phyloP scores from a whole-genome alignment of 2,888 invertebrate genomes.

The Ptychoptera albimana region DNA sequence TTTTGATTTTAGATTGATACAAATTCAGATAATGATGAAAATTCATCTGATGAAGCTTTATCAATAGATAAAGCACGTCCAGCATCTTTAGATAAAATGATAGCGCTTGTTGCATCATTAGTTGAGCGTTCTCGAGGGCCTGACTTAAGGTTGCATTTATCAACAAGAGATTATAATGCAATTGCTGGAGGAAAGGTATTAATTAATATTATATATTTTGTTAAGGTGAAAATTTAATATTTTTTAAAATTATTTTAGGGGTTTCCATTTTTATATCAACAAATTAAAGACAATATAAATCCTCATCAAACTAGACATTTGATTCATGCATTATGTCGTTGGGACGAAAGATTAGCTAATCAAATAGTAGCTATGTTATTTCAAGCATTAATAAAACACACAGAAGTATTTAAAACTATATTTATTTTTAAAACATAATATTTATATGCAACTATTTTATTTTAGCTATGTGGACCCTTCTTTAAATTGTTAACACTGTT shows the following conservation, averaged over 20 bases:
- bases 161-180: slow-evolving; percentile 63
- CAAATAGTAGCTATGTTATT: slow-evolving; percentile 84
- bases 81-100: slow-evolving; percentile 89
- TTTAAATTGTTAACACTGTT: slow-evolving; percentile 80
- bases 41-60: slow-evolving; percentile 36
- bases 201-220: neutral
- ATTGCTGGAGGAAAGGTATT: slow-evolving; percentile 70
- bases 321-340: slow-evolving; percentile 79
- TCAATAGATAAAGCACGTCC: slow-evolving; percentile 61
- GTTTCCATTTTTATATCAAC: slow-evolving; percentile 86
- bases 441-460: slow-evolving; percentile 27
- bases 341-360: slow-evolving; percentile 78
- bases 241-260: slow-evolving; percentile 41
- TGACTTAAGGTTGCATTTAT: slow-evolving; percentile 55
- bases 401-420: slow-evolving; percentile 43
- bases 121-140: slow-evolving; percentile 77
- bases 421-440: slow-evolving; percentile 9
- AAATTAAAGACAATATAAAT: slow-evolving; percentile 86
- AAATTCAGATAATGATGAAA: slow-evolving; percentile 31
- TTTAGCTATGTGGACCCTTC: slow-evolving; percentile 62
- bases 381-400: slow-evolving; percentile 76
- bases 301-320: slow-evolving; percentile 80
- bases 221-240: slow-evolving; percentile 3
- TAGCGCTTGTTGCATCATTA: slow-evolving; percentile 71
- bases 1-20: slow-evolving; percentile 28